Evolutionary conservation across 2,113 vertebrate genomes (phyloP), one percentile per base, ranked within the genome.

Genomic region (Salminus brasiliensis): DNA sequence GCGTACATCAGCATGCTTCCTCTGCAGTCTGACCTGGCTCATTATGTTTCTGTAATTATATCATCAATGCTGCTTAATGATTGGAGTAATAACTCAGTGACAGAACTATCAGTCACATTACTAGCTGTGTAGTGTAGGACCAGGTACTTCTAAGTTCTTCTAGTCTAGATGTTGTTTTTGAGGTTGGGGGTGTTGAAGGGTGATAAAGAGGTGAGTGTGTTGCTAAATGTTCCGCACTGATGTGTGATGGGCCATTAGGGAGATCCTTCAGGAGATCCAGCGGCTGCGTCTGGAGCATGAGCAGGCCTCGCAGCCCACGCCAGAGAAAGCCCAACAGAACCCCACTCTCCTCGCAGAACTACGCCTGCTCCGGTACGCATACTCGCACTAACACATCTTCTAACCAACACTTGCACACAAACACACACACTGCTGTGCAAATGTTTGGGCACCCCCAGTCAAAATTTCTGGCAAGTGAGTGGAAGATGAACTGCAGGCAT

Each of bases 241-340:
- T 45, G n/a, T 30, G 76, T 69, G 49, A 11, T 45, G n/a, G 34
- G 76, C 9, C 10, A 55, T 0, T 27, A 98, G 97, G 75, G 96
- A 99, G 90, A 98, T 98, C 62, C 93, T 98, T 10, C 97, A 97
- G 66, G 97, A 99, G 86, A 98, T 98, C 39, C 97, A 98, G 93
- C 92, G 97, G 6, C 94, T 98, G 16, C 90, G 97, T 53, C 89
- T 98, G 88, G 97, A 99, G 57, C 97, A 98, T 0, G 96, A 98
- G 11, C 96, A 98, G 78, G 97, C 97, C 0, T 98, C 97, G 0
- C 97, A 98, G 81, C 96, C 96, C 29, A 98, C 97, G 0, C 97
- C 96, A 0, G 96, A 98, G 85, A 98, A 98, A 82, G 97, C 96
- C 30, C 97, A 97, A 88, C 97, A 98, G 91, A 99, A 97, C 90